Percentiles rank a stretch among this genome's conserved stretches.
These are phyloP conservation scores for Achlya flavicornis DNA, from an alignment of 2,888 invertebrate species.

Conservation along the genomic window DNA sequence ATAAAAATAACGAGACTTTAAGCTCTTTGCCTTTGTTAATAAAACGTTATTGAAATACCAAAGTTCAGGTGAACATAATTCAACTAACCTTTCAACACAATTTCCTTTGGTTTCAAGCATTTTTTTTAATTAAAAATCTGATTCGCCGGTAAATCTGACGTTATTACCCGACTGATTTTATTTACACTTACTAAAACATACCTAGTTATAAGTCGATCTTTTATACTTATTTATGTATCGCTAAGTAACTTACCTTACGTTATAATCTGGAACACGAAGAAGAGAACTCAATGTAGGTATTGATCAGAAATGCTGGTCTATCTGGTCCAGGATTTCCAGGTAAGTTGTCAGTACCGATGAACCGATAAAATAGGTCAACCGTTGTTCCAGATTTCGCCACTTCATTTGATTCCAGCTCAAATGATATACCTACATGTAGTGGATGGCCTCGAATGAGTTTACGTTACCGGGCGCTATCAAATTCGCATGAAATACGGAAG, in stretches of 20 bases:
- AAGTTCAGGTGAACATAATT: neutral
- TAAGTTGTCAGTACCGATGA: no score
- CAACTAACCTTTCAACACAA: neutral
- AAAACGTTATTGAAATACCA: neutral
- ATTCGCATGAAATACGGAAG: neutral
- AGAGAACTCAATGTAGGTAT: no score
- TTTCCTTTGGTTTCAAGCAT: neutral
- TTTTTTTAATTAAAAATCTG: neutral
- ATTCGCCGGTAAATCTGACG: neutral
- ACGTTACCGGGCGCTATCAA: neutral
- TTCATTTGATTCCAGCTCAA: neutral
- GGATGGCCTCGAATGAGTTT: neutral
- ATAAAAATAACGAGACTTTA: neutral
- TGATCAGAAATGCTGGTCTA: neutral
- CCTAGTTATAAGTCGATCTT: no score
- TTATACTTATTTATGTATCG: no score
- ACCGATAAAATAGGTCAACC: neutral
- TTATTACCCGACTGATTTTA: no score
- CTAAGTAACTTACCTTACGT: no score
- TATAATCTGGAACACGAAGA: no score
- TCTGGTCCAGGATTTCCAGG: neutral
- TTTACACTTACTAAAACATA: neutral
- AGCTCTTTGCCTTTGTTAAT: neutral
- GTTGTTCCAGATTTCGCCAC: neutral
- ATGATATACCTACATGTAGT: neutral